A percentile compares a stretch with the other conserved stretches of the same genome.
These are phyloP conservation scores for Folsomia manolachei DNA, from an alignment of 2,888 invertebrate genomes.

Conservation along the genomic window DNA sequence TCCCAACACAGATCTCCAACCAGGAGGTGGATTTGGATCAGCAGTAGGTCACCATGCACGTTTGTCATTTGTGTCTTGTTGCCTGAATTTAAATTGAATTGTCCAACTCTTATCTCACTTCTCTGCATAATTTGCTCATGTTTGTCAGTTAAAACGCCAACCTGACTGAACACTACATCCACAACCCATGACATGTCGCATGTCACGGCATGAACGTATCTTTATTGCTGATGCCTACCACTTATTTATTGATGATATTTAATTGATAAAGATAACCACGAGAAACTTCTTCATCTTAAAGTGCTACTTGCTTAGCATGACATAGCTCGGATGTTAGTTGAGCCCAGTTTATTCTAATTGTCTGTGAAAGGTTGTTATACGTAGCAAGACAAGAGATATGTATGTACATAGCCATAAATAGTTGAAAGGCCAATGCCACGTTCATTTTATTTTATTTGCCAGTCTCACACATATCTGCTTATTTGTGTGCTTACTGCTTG, in stretches of 20 bases:
- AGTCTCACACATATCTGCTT: no score
- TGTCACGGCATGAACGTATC: background rate
- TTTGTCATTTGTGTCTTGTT: slow-evolving; percentile 9
- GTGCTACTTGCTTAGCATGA: background rate
- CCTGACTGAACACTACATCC: background rate
- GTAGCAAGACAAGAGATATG: no score
- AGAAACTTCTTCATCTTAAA: background rate
- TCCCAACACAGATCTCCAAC: background rate
- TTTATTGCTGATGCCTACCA: no score
- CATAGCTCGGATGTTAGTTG: no score
- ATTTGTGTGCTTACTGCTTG: no score
- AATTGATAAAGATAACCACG: background rate
- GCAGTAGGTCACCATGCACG: background rate
- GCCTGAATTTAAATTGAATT: slow-evolving; percentile 19
- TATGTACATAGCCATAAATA: no score
- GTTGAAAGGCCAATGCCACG: no score
- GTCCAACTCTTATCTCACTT: background rate
- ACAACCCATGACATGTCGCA: no score
- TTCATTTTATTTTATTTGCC: no score
- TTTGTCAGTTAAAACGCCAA: background rate
- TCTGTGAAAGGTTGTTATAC: background rate
- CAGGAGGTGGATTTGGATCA: background rate
- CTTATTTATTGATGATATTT: background rate
- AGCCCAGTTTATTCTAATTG: background rate
- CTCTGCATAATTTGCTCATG: slow-evolving; percentile 9